Evolutionary conservation across 2,888 invertebrate genomes (phyloP).

Genomic region (Xestia rhomboidea): DNA sequence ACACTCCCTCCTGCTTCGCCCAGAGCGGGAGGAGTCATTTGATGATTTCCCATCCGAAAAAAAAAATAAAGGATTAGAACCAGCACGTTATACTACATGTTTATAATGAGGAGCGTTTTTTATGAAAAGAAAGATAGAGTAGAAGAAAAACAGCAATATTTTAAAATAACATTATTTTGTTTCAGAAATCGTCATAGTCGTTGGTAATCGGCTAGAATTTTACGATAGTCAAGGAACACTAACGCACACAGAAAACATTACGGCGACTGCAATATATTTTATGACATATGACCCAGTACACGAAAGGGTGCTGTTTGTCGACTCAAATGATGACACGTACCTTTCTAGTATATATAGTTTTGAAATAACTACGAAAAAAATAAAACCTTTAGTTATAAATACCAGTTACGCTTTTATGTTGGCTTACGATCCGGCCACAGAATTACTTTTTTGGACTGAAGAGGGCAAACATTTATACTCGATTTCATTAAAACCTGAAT

Average conservation of each 20-base stretch:
- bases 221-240: constrained; percentile 7
- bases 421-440: constrained; percentile 3
- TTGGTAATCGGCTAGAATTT: constrained; percentile 8
- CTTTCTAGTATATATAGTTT: background rate
- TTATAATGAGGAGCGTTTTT: too few species aligned
- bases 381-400: background rate
- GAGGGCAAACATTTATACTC: background rate
- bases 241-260: constrained; percentile 3
- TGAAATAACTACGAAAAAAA: background rate
- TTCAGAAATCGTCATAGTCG: constrained; percentile 8
- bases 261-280: background rate
- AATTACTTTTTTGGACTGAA: constrained; percentile 5
- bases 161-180: background rate
- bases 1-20: too few species aligned
- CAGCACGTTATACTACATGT: too few species aligned
- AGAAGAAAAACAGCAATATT: background rate
- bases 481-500: background rate
- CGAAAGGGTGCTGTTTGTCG: background rate
- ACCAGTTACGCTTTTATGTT: background rate
- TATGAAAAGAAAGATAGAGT: too few species aligned
- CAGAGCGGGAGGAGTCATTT: too few species aligned
- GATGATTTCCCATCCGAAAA: too few species aligned
- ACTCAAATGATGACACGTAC: background rate
- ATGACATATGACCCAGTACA: constrained; percentile 6
- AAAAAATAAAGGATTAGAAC: too few species aligned